Conservation (phyloP, 1,140 invertebrate genomes). For the Zaprionus taronus region DNA sequence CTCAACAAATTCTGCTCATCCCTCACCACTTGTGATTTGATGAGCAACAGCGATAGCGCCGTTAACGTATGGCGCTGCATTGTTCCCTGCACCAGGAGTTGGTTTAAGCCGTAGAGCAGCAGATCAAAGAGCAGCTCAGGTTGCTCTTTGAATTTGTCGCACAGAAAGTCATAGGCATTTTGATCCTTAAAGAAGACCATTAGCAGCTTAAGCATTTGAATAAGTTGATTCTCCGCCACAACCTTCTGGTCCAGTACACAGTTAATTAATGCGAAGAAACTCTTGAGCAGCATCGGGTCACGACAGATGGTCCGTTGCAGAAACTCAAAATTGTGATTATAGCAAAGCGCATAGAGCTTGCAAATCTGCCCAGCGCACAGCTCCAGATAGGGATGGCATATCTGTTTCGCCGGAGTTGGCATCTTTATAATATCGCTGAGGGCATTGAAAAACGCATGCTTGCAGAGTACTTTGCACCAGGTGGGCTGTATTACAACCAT, state of each 20-base stretch:
- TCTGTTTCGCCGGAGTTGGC: background rate
- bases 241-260: conserved; percentile 14
- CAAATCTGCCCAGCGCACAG: conserved; percentile 57
- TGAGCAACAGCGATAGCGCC: conserved; percentile 46
- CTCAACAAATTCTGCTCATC: conserved; percentile 35
- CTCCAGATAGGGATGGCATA: conserved; percentile 15
- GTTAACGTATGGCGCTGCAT: conserved; percentile 53
- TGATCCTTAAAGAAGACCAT: conserved; percentile 67
- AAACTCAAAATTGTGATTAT: conserved; percentile 52
- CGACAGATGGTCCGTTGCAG: conserved; percentile 71
- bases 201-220: conserved; percentile 57
- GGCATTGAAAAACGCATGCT: conserved; percentile 49
- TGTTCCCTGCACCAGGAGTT: background rate
- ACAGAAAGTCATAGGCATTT: conserved; percentile 47
- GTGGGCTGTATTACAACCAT: conserved; percentile 29
- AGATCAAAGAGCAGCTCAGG: conserved; percentile 41
- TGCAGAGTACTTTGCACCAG: conserved; percentile 50
- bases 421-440: conserved; percentile 67
- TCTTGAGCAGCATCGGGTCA: conserved; percentile 50
- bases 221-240: conserved; percentile 21
- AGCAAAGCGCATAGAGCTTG: conserved; percentile 59
- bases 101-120: conserved; percentile 36
- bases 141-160: conserved; percentile 30
- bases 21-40: conserved; percentile 28
- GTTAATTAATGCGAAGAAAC: conserved; percentile 33